These are phyloP conservation scores for Fopius arisanus DNA, from an alignment of 1,140 invertebrate genomes.

Conservation along the genomic window DNA sequence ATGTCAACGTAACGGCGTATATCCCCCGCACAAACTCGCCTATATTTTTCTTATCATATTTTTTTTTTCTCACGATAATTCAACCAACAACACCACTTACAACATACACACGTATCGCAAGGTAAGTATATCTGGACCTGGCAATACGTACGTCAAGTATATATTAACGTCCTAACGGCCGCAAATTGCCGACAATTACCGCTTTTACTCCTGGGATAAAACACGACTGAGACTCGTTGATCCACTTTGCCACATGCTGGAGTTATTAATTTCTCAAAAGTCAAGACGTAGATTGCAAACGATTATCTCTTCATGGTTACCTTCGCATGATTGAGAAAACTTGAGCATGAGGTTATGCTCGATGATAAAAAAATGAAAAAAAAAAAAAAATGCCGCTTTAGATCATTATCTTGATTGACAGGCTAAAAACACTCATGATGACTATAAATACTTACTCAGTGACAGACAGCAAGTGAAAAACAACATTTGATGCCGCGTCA, in stretches of 20 bases:
- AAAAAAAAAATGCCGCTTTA: not conserved
- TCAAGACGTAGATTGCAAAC: not conserved
- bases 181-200: constrained; percentile 52
- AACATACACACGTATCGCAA: not conserved
- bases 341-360: not conserved
- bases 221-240: constrained; percentile 16
- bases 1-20: constrained; percentile 51
- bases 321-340: not conserved
- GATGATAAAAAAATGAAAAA: not conserved
- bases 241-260: not conserved
- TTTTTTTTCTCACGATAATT: constrained; percentile 3
- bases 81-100: not conserved
- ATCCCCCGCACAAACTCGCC: not conserved
- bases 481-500: not conserved
- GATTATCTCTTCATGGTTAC: not conserved
- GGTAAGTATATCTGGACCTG: constrained; percentile 7
- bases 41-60: not conserved
- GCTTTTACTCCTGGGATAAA: constrained; percentile 6
- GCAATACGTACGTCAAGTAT: constrained; percentile 40
- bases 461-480: not conserved
- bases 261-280: constrained; percentile 13
- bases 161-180: constrained; percentile 51
- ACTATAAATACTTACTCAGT: not conserved
- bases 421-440: not conserved
- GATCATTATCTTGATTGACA: constrained; percentile 6